These are phyloP conservation scores for Pediacus dermestoides DNA, from an alignment of 2,888 invertebrate species.

Conservation along the genomic window DNA sequence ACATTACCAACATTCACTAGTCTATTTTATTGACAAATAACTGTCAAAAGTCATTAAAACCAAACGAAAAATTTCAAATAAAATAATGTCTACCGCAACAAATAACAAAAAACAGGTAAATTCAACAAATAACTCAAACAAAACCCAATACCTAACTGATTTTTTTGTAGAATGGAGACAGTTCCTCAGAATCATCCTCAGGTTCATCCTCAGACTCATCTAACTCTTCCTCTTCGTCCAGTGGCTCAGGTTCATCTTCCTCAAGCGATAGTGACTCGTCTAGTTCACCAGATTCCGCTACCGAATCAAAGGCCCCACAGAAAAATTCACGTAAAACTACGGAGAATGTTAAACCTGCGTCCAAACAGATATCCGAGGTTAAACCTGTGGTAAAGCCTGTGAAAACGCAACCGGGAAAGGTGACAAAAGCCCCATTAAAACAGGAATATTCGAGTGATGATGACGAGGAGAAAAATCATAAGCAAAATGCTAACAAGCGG, in stretches of 20 bases:
- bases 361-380: conserved; percentile 27
- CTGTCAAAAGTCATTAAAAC: too few species aligned
- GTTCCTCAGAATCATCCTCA: conserved; percentile 60
- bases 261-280: conserved; percentile 72
- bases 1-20: too few species aligned
- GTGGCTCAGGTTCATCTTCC: conserved; percentile 66
- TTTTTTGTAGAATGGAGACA: conserved; percentile 44
- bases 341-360: conserved; percentile 29
- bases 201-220: conserved; percentile 66
- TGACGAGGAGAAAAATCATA: conserved; percentile 41
- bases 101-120: too few species aligned
- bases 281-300: conserved; percentile 50
- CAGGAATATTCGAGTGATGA: conserved; percentile 41
- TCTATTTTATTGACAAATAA: too few species aligned
- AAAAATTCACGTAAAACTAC: conserved; percentile 43
- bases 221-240: conserved; percentile 66
- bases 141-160: too few species aligned
- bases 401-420: conserved; percentile 11
- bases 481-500: conserved; percentile 35
- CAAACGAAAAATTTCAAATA: too few species aligned
- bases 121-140: too few species aligned
- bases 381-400: conserved; percentile 22
- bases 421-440: conserved; percentile 14
- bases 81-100: too few species aligned
- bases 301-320: conserved; percentile 38